A percentile compares a stretch with the other conserved stretches of the same genome.
phyloP scores from a whole-genome alignment of 1,140 invertebrate species.

The Acromyrmex heyeri region DNA sequence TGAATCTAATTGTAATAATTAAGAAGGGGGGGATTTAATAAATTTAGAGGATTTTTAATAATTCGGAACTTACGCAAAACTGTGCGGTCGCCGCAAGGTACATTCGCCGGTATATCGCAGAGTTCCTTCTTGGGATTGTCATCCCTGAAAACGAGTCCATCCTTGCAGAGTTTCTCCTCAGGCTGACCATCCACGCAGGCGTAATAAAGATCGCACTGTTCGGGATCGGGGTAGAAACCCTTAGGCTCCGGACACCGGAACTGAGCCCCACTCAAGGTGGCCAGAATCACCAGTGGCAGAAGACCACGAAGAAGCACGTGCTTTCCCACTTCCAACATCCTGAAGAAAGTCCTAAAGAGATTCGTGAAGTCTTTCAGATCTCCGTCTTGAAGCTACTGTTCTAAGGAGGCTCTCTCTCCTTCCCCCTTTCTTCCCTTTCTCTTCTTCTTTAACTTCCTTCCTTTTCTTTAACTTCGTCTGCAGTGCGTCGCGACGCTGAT shows the following conservation, averaged over 20 bases:
- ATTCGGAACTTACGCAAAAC: constrained; percentile 90
- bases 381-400: neutral
- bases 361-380: neutral
- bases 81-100: constrained; percentile 92
- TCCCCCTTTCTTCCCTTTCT: neutral
- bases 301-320: constrained; percentile 32
- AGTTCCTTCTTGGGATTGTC: constrained; percentile 91
- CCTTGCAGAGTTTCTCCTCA: constrained; percentile 92
- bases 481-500: constrained; percentile 63
- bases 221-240: constrained; percentile 92
- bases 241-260: constrained; percentile 92
- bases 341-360: neutral
- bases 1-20: constrained; percentile 18
- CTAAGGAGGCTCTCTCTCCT: neutral
- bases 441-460: constrained; percentile 1
- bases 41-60: neutral
- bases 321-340: neutral
- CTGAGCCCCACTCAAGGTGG: constrained; percentile 75
- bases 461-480: constrained; percentile 34
- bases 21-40: neutral
- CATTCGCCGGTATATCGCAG: constrained; percentile 93
- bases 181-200: constrained; percentile 90
- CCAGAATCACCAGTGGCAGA: constrained; percentile 37
- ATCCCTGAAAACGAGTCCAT: constrained; percentile 93
- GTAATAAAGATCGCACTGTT: constrained; percentile 94